Evolutionary conservation across 1,140 invertebrate species (phyloP), one percentile per base, ranked within the genome.

Genomic region (Zeugodacus cucurbitae): DNA sequence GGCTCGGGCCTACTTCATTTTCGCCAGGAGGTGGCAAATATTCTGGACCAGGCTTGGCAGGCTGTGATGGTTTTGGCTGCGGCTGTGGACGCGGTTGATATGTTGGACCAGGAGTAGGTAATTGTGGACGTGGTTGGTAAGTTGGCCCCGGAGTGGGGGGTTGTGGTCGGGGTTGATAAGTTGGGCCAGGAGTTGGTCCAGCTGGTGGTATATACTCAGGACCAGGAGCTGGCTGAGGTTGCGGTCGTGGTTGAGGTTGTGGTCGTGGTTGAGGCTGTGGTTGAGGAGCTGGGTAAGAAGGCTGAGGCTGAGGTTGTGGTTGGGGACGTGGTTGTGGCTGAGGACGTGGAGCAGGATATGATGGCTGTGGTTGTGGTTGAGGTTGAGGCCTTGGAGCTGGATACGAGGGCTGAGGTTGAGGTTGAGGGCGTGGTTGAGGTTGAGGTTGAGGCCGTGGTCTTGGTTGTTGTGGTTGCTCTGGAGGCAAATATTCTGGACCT

Each of bases 251-350:
- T 29, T 20, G 89, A 1, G 87, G 89, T 8, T 87, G 62, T 6
- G 88, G 89, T 0, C 67, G 88, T 8, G 88, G 88, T 6, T 88
- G 85, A 22, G 82, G 82, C 2, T 67, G 34, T 37, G 70, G 87
- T 20, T 20, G 89, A 0, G 87, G 89, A 41, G 89, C 89, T 1
- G 90, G 91, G 37, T 91, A 90, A 59, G 91, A 90, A 3, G 91
- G 59, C 74, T 62, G 44, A 26, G 22, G 41, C 48, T 57, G 82
- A 29, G 17, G 48, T 4, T 57, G 26, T 5, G 57, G n/a, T 32
- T 57, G 82, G 10, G 17, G 48, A 3, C 29, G 26, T 5, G 57
- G n/a, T 32, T 34, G 57, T 34, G 59, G 86, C 6, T 44, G 86
- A 20, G 1, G 82, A 17, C 34, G 34, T 17, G 57, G 86, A 4